Evolutionary conservation across 2,888 invertebrate genomes (phyloP).

Genomic region (Gerris lacustris): DNA sequence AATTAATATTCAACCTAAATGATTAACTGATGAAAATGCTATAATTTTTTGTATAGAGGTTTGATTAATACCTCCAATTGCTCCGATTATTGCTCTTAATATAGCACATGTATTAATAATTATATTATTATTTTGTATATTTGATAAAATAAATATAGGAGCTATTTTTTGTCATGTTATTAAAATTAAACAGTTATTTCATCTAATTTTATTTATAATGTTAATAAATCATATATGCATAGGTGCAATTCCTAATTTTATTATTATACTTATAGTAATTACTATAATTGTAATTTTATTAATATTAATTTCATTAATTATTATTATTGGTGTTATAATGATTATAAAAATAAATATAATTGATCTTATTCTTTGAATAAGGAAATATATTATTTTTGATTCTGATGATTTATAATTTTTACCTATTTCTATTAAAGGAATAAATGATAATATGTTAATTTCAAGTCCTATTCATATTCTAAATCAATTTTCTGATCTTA

Average conservation of each 20-base stretch:
- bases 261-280: too few species aligned
- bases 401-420: slow-evolving; percentile 43
- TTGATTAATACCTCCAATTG: slow-evolving; percentile 45
- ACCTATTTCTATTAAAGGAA: slow-evolving; percentile 44
- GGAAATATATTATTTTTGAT: slow-evolving; percentile 49
- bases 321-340: slow-evolving; percentile 39
- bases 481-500: slow-evolving; percentile 40
- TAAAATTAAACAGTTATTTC: slow-evolving; percentile 44
- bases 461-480: slow-evolving; percentile 49
- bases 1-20: slow-evolving; percentile 46
- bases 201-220: slow-evolving; percentile 47
- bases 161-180: slow-evolving; percentile 54
- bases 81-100: slow-evolving; percentile 37
- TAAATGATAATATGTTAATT: slow-evolving; percentile 50
- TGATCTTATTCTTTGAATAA: slow-evolving; percentile 47
- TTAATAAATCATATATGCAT: slow-evolving; percentile 51
- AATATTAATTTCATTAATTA: slow-evolving; percentile 29
- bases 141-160: slow-evolving; percentile 45
- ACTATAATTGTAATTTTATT: not conserved
- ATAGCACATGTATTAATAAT: slow-evolving; percentile 38
- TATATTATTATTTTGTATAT: slow-evolving; percentile 38
- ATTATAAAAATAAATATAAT: slow-evolving; percentile 42
- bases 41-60: slow-evolving; percentile 46
- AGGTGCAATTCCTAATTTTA: slow-evolving; percentile 47
- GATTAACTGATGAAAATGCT: slow-evolving; percentile 52